Evolutionary conservation across 2,797 vertebrate genomes (phyloP).

Genomic region (Pipistrellus nathusii): DNA sequence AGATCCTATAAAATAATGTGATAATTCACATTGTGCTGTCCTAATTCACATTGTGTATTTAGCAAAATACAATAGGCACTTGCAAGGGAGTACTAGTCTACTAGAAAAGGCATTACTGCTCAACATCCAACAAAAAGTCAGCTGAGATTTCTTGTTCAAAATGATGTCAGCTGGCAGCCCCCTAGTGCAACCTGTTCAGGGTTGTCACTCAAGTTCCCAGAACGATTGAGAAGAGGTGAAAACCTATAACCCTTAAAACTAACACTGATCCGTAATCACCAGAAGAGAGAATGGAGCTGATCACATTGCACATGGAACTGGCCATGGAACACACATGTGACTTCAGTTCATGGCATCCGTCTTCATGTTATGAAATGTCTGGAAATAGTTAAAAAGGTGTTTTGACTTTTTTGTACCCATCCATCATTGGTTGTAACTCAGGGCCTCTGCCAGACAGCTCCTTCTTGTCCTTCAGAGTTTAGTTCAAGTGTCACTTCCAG

Average conservation of each 20-base stretch:
- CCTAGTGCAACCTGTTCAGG: neutral
- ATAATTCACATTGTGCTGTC: neutral
- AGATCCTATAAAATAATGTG: neutral
- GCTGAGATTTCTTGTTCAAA: neutral
- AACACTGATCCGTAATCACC: neutral
- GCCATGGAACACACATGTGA: too few relatives aligned
- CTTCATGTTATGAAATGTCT: neutral
- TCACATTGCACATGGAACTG: neutral
- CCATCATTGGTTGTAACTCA: neutral
- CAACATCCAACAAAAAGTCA: neutral
- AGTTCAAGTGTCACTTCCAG: neutral
- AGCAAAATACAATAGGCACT: neutral
- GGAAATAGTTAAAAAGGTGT: neutral
- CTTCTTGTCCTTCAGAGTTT: neutral
- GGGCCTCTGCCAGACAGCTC: neutral
- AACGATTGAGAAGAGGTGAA: neutral
- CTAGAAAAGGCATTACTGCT: neutral
- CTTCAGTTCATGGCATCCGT: neutral
- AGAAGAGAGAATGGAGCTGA: neutral
- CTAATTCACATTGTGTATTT: conserved; percentile 27
- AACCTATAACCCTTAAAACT: neutral
- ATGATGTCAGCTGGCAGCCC: neutral
- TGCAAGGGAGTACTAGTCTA: neutral
- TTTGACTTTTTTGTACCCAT: neutral
- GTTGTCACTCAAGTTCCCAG: neutral